phyloP scores from a whole-genome alignment of 2,797 vertebrate species.

The Platalea minor region DNA sequence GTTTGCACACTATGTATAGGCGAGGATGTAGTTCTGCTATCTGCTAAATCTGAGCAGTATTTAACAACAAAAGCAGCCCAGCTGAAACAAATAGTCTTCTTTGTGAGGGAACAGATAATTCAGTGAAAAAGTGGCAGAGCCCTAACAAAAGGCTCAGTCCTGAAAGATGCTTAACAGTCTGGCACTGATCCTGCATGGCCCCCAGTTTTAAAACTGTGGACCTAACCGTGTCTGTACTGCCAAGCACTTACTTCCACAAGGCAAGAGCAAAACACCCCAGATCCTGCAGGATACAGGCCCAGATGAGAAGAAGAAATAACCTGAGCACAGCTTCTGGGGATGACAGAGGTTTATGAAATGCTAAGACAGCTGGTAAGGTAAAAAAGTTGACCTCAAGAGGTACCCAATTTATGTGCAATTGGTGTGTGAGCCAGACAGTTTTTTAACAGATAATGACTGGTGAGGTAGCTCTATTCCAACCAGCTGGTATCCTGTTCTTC shows the following conservation, averaged over 20 bases:
- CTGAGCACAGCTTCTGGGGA: not conserved
- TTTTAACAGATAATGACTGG: not conserved
- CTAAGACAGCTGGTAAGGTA: not conserved
- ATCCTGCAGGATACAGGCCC: not conserved
- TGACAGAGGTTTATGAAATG: not conserved
- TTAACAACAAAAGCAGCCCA: not conserved
- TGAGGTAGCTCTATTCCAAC: not conserved
- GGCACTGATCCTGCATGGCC: not conserved
- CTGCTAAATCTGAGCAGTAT: not conserved
- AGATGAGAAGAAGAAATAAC: not conserved
- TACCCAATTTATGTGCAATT: not conserved
- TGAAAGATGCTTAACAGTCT: not conserved
- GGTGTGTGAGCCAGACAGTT: not conserved
- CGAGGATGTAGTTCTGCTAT: not conserved
- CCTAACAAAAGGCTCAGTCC: not conserved
- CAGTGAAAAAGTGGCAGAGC: not conserved
- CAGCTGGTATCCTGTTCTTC: conserved; percentile 15
- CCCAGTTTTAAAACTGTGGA: not conserved
- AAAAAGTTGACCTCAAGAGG: not conserved
- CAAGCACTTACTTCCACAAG: not conserved
- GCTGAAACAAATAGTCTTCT: not conserved
- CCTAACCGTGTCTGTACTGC: not conserved
- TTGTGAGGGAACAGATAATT: not conserved
- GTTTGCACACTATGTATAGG: not conserved
- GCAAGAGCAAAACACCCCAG: not conserved